A percentile compares a stretch with the other conserved stretches of the same genome.
phyloP scores from a whole-genome alignment of 2,113 vertebrate genomes.

The Barbus barbus region DNA sequence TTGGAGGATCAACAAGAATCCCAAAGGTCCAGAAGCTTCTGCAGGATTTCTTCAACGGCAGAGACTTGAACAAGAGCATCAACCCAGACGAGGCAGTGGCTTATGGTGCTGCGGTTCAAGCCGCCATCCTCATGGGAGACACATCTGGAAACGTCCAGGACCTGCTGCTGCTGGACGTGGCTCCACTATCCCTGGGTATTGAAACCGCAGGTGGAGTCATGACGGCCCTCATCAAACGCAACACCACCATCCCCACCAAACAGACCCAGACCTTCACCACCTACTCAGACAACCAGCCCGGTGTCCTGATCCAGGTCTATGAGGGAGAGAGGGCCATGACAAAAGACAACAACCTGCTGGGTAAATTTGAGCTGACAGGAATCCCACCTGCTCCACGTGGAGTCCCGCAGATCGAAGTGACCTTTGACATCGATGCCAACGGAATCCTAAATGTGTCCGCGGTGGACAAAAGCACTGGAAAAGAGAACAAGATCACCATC shows the following conservation, averaged over 20 bases:
- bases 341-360: constrained; percentile 43
- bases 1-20: constrained; percentile 88
- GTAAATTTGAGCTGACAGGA: constrained; percentile 45
- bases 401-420: constrained; percentile 25
- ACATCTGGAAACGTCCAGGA: too few species aligned
- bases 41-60: constrained; percentile 52
- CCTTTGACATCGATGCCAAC: too few species aligned
- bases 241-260: constrained; percentile 31
- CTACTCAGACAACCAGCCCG: not conserved
- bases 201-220: not conserved
- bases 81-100: constrained; percentile 18
- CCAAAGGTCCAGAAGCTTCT: constrained; percentile 91
- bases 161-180: too few species aligned
- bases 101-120: too few species aligned
- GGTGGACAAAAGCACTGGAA: too few species aligned
- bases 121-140: too few species aligned
- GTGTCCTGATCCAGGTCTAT: too few species aligned
- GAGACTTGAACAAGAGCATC: constrained; percentile 53
- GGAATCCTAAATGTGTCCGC: too few species aligned
- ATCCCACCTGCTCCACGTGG: constrained; percentile 48
- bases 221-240: constrained; percentile 18
- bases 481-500: too few species aligned
- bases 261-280: constrained; percentile 30
- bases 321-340: too few species aligned
- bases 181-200: too few species aligned